Base-by-base conservation (phyloP, 2,888 invertebrate genomes). In the Pegoplata infirma region DNA sequence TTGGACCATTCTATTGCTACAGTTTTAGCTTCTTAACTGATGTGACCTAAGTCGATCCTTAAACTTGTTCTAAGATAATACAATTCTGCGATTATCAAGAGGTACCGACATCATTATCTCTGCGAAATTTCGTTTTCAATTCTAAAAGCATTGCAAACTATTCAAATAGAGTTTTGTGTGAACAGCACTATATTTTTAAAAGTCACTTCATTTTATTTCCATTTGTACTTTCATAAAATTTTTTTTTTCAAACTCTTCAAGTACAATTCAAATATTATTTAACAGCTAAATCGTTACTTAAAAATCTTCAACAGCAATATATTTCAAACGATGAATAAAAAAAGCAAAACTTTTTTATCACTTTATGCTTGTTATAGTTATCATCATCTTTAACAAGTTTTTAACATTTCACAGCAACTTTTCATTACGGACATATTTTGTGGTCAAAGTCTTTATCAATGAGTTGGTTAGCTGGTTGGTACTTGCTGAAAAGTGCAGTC, bases 241-340 rank as follows among this genome's bases (percentile, higher is more conserved):
- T 28, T 17, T 40, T 40, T 40, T 40, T n/a, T 40, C 4, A 55
- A 16, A 59, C 64, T 71, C n/a, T n/a, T 71, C 44, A 69, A 59
- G 28, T 46, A 21, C 58, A 76, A 51, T 63, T 64, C 49, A 75
- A 75, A 69, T 49, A 59, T 66, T 66, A 55, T 56, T 71, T 72
- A 56, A 72, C 55, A n/a, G 47, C 47, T 63, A 44, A 67, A 63
- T 51, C 40, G 44, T 64, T 46, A 64, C 56, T 69, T 25, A 66
- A 61, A n/a, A 68, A 63, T 58, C 32, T 72, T 47, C 40, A 53
- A 46, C 16, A 7, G 58, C 55, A 56, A 61, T 25, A 53, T 40
- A 8, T 36, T 32, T 40, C 1, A 28, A n/a, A 19, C 36, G 40
- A 56, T n/a, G 3, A 1, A 21, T 36, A 49, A 40, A 1, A 10